Evolutionary conservation across 2,888 invertebrate genomes (phyloP).

Genomic region (Seira musarum): DNA sequence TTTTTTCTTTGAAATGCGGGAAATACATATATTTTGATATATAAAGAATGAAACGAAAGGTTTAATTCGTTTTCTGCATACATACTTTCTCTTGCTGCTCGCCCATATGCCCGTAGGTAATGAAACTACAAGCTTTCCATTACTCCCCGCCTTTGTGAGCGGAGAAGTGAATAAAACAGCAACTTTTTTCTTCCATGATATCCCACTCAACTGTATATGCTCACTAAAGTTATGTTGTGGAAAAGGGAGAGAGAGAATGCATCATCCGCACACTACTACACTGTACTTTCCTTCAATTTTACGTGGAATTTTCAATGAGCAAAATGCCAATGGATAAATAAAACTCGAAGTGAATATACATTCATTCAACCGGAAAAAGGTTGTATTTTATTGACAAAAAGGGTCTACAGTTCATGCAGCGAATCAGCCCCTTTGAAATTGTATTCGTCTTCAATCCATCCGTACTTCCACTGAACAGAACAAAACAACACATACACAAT

Average conservation of each 20-base stretch:
- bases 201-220: neutral
- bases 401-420: conserved; percentile 7
- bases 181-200: neutral
- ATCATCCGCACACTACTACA: neutral
- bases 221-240: neutral
- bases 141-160: neutral
- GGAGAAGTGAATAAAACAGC: neutral
- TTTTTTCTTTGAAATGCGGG: neutral
- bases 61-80: conserved; percentile 32
- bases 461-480: neutral
- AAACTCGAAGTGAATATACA: conserved; percentile 22
- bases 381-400: conserved; percentile 52
- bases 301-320: conserved; percentile 24
- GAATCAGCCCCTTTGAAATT: neutral
- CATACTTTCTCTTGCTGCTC: neutral
- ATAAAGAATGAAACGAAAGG: neutral
- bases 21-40: neutral
- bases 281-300: neutral
- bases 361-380: conserved; percentile 41
- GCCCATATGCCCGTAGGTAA: neutral
- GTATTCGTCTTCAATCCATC: neutral
- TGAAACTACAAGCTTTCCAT: neutral
- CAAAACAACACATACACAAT: neutral
- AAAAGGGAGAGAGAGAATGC: neutral
- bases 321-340: conserved; percentile 26